Evolutionary conservation across 2,113 vertebrate species (phyloP).

Genomic region (Cyanistes caeruleus): DNA sequence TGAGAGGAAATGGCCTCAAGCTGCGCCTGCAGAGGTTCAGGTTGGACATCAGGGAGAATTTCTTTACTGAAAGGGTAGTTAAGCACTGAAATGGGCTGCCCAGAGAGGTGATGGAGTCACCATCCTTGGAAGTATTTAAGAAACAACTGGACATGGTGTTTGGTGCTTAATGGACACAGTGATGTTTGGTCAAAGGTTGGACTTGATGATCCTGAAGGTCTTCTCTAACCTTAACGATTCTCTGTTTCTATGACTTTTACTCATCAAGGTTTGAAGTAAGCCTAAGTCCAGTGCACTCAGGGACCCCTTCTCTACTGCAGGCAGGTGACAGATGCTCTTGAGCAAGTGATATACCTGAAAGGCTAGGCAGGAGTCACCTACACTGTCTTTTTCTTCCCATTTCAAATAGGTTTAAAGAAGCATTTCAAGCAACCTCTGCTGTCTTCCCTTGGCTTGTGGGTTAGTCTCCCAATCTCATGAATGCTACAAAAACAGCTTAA

Average conservation of each 20-base stretch:
- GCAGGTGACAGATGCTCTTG: background rate
- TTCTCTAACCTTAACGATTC: background rate
- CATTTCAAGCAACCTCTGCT: background rate
- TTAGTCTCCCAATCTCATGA: background rate
- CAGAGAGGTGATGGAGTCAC: too few species aligned
- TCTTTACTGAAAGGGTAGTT: background rate
- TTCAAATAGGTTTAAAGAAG: background rate
- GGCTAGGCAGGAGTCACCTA: background rate
- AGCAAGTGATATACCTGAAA: background rate
- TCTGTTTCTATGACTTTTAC: background rate
- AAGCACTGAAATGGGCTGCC: background rate
- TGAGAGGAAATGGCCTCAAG: background rate
- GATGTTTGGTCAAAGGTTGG: background rate
- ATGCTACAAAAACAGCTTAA: background rate
- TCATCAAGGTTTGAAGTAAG: background rate
- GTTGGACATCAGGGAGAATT: background rate
- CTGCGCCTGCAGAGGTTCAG: background rate
- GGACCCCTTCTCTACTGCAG: background rate
- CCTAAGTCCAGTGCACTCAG: background rate
- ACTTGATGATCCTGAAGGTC: background rate
- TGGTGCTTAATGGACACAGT: background rate
- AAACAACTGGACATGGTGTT: background rate
- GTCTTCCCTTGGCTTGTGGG: background rate
- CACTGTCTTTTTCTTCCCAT: background rate
- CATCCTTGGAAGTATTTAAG: background rate